A percentile compares a stretch with the other conserved stretches of the same genome.
Evolutionary conservation across 2,888 invertebrate species (phyloP).

Genomic region (Polydrusus pterygomalis): DNA sequence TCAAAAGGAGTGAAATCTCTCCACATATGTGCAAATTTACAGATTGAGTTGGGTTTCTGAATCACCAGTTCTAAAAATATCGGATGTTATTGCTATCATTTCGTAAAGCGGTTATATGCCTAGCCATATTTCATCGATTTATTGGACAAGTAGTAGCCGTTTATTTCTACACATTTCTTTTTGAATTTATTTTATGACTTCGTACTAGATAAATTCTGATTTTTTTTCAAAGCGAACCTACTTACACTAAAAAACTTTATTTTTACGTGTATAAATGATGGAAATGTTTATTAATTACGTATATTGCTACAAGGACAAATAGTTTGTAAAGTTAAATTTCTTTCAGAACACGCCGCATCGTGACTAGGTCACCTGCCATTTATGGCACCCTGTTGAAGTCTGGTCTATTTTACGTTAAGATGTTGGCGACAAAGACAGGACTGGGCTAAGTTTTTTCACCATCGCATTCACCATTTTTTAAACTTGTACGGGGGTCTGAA

Average conservation of each 20-base stretch:
- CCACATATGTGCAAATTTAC: slow-evolving; percentile 29
- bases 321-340: no score
- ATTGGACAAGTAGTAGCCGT: slow-evolving; percentile 20
- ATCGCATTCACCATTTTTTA: no score
- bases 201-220: not conserved
- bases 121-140: slow-evolving; percentile 15
- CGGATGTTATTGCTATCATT: slow-evolving; percentile 24
- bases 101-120: slow-evolving; percentile 26
- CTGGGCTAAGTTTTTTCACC: no score
- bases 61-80: slow-evolving; percentile 25
- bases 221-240: not conserved
- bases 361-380: no score
- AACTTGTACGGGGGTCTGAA: no score
- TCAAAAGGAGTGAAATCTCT: slow-evolving; percentile 14
- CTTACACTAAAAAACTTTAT: not conserved
- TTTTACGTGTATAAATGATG: not conserved
- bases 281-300: no score
- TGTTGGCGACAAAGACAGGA: no score
- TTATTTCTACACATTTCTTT: slow-evolving; percentile 8
- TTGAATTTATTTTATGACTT: not conserved
- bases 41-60: slow-evolving; percentile 18
- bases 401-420: no score
- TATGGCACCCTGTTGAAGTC: no score
- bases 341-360: no score
- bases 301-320: no score